Evolutionary conservation across 2,113 vertebrate species (phyloP).

Genomic region (Heteronetta atricapilla): DNA sequence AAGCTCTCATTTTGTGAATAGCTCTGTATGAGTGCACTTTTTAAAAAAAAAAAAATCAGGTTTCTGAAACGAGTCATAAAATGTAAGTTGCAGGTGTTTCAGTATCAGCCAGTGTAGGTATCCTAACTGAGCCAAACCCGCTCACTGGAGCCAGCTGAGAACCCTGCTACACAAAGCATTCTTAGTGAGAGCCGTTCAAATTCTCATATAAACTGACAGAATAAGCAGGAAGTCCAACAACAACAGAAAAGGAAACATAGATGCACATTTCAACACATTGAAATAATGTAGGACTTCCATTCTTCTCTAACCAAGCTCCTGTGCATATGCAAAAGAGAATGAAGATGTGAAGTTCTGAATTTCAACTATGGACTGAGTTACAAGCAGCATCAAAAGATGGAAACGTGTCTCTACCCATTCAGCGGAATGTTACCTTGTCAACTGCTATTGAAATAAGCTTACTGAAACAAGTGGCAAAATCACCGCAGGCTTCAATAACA

Average conservation of each 20-base stretch:
- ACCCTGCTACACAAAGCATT: neutral
- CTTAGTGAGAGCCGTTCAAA: neutral
- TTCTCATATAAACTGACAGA: neutral
- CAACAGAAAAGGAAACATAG: neutral
- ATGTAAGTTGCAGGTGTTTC: neutral
- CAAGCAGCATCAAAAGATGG: neutral
- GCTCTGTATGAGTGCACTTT: neutral
- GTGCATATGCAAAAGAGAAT: neutral
- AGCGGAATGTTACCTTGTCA: neutral
- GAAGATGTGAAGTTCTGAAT: neutral
- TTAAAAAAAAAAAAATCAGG: rapidly evolving
- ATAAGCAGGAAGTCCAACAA: slow-evolving; percentile 12
- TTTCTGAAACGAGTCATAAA: neutral
- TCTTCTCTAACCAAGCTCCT: slow-evolving; percentile 4
- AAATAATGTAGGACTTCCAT: neutral
- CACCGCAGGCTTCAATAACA: neutral
- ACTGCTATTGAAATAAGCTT: neutral
- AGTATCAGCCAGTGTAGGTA: neutral
- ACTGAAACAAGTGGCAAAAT: neutral
- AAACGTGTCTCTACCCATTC: neutral
- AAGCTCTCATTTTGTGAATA: neutral
- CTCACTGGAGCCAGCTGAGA: neutral
- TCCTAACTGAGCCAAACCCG: neutral
- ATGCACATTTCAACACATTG: neutral
- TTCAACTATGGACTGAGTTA: neutral